Percentiles rank a stretch among this genome's conserved stretches.
phyloP scores from a whole-genome alignment of 1,140 invertebrate species.

The Elysia chlorotica region DNA sequence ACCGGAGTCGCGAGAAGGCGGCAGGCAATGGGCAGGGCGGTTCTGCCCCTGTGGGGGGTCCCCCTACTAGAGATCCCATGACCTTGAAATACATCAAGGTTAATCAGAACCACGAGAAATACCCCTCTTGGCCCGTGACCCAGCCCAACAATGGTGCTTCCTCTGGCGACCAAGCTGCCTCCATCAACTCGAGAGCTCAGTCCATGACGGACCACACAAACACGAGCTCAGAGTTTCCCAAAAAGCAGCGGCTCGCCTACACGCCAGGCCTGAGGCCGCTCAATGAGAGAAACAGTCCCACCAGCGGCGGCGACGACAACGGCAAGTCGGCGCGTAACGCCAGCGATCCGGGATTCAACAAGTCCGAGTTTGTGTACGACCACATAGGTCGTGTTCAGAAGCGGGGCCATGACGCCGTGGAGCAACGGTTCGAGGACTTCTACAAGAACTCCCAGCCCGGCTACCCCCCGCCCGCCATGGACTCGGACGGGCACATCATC shows the following conservation, averaged over 20 bases:
- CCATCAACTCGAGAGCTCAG: slow-evolving; percentile 37
- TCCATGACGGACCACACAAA: slow-evolving; percentile 37
- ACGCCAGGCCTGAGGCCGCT: slow-evolving; percentile 35
- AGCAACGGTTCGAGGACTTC: slow-evolving; percentile 46
- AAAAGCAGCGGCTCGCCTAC: slow-evolving; percentile 29
- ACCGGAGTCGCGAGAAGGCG: too few relatives aligned
- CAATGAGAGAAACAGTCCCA: slow-evolving; percentile 39
- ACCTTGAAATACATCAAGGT: slow-evolving; percentile 69
- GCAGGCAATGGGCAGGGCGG: too few relatives aligned
- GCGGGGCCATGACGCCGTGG: slow-evolving; percentile 13
- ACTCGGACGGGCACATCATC: slow-evolving; percentile 70
- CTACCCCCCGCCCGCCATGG: slow-evolving; percentile 53
- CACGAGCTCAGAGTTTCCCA: slow-evolving; percentile 34
- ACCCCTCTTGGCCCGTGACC: slow-evolving; percentile 75
- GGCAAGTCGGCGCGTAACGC: slow-evolving; percentile 40
- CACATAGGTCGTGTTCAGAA: slow-evolving; percentile 23
- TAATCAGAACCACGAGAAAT: slow-evolving; percentile 79
- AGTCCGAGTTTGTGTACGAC: slow-evolving; percentile 61
- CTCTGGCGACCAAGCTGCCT: slow-evolving; percentile 26
- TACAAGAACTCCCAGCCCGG: slow-evolving; percentile 63
- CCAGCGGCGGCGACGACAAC: slow-evolving; percentile 36
- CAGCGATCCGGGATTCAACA: slow-evolving; percentile 58
- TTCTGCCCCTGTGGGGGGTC: slow-evolving; percentile 38
- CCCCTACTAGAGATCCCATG: slow-evolving; percentile 72
- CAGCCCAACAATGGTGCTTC: slow-evolving; percentile 34